phyloP scores from a whole-genome alignment of 1,140 invertebrate genomes.

The Medauroidea extradentata region DNA sequence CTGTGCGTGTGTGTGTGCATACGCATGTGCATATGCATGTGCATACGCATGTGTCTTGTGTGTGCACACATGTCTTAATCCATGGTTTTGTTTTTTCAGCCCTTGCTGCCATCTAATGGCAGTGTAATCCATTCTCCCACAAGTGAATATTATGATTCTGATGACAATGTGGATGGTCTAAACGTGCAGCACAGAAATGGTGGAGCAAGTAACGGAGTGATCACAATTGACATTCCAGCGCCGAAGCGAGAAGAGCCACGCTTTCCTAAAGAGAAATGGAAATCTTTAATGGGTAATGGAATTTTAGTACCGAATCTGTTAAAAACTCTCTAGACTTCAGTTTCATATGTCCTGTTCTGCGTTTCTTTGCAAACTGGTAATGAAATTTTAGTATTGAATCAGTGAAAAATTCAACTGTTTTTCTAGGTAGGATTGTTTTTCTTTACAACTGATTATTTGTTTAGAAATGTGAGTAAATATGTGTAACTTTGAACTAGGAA shows the following conservation, averaged over 20 bases:
- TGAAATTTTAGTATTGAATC: neutral
- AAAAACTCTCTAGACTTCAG: no score
- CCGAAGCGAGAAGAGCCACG: constrained; percentile 55
- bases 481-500: neutral
- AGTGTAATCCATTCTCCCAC: constrained; percentile 20
- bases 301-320: no score
- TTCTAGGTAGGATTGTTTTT: neutral
- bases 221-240: constrained; percentile 53
- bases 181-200: constrained; percentile 28
- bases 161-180: constrained; percentile 39
- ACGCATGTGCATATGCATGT: no score
- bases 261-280: constrained; percentile 67
- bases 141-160: constrained; percentile 45
- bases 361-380: no score
- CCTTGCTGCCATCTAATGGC: constrained; percentile 22
- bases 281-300: constrained; percentile 57
- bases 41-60: no score
- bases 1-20: no score
- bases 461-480: neutral
- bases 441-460: neutral
- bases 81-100: neutral
- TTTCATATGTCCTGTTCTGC: no score
- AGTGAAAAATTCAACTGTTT: no score
- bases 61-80: no score
- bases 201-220: constrained; percentile 42